These are phyloP conservation scores for Nerophis lumbriciformis DNA, from an alignment of 2,113 vertebrate species.

Conservation along the genomic window DNA sequence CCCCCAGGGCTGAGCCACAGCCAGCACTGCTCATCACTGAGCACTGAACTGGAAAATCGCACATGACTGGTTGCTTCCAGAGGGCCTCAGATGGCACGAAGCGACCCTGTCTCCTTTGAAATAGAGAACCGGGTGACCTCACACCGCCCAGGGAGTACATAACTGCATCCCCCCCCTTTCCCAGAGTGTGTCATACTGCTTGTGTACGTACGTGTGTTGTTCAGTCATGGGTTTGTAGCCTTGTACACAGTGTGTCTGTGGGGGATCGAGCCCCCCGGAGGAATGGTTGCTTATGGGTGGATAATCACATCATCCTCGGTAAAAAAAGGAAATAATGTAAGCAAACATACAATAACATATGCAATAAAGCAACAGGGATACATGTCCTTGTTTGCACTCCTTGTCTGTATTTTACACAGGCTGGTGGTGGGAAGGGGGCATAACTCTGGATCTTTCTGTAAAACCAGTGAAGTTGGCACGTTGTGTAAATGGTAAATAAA, in stretches of 20 bases:
- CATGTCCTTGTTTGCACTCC: slow-evolving; percentile 46
- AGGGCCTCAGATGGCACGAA: slow-evolving; percentile 48
- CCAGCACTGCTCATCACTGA: slow-evolving; percentile 62
- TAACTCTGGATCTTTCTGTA: slow-evolving; percentile 30
- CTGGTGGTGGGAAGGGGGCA: slow-evolving; percentile 43
- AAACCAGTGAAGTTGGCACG: no score
- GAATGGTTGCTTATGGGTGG: slow-evolving; percentile 44
- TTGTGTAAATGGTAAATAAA: no score
- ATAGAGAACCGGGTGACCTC: slow-evolving; percentile 69
- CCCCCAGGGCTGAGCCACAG: slow-evolving; percentile 37
- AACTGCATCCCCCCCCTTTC: slow-evolving; percentile 42
- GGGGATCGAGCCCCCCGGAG: slow-evolving; percentile 43
- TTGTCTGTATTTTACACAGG: slow-evolving; percentile 27
- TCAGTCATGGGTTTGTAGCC: slow-evolving; percentile 11
- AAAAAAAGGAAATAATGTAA: slow-evolving; percentile 39
- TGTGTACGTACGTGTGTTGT: slow-evolving; percentile 8
- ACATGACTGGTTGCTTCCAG: slow-evolving; percentile 69
- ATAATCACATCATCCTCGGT: slow-evolving; percentile 47
- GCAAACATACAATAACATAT: slow-evolving; percentile 38
- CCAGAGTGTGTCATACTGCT: slow-evolving; percentile 12
- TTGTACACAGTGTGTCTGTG: slow-evolving; percentile 4
- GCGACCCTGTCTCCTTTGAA: slow-evolving; percentile 67
- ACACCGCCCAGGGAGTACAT: slow-evolving; percentile 51
- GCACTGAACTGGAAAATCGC: slow-evolving; percentile 68
- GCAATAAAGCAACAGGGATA: slow-evolving; percentile 23